Evolutionary conservation across 53 echinoderm and acorn worm genomes (phyloP).

Genomic region (Apostichopus leukothele): DNA sequence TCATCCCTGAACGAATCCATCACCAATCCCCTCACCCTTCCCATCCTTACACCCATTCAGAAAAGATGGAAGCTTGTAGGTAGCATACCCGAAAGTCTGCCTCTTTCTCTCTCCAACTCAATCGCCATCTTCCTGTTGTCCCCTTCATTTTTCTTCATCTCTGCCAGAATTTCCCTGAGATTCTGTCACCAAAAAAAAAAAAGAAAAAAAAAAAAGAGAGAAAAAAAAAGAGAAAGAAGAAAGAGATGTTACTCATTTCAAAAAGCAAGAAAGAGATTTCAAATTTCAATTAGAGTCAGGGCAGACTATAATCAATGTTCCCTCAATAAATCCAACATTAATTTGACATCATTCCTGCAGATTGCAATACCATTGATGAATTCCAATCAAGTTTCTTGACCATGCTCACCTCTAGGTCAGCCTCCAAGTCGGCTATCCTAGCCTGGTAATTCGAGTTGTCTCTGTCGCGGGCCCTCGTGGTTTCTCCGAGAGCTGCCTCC

Average conservation of each 20-base stretch:
- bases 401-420: conserved; percentile 69
- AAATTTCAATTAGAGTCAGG: not conserved
- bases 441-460: conserved; percentile 70
- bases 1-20: too few species aligned
- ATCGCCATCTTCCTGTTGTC: conserved; percentile 75
- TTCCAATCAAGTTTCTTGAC: too few species aligned
- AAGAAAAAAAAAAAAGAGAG: too few species aligned
- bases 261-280: not conserved
- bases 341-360: too few species aligned
- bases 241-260: not conserved
- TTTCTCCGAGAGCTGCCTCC: conserved; percentile 56
- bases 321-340: too few species aligned
- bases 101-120: conserved; percentile 92
- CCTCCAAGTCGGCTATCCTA: conserved; percentile 72
- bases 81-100: conserved; percentile 76
- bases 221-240: not conserved
- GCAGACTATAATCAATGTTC: too few species aligned
- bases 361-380: too few species aligned
- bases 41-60: too few species aligned
- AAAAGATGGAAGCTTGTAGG: too few species aligned
- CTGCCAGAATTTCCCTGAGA: conserved; percentile 59
- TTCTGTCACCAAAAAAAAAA: conserved; percentile 26
- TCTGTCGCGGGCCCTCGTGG: conserved; percentile 51
- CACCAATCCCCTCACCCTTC: too few species aligned
- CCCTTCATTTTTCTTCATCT: conserved; percentile 74